Evolutionary conservation across 2,797 vertebrate genomes (phyloP).

Genomic region (Alosa sapidissima): DNA sequence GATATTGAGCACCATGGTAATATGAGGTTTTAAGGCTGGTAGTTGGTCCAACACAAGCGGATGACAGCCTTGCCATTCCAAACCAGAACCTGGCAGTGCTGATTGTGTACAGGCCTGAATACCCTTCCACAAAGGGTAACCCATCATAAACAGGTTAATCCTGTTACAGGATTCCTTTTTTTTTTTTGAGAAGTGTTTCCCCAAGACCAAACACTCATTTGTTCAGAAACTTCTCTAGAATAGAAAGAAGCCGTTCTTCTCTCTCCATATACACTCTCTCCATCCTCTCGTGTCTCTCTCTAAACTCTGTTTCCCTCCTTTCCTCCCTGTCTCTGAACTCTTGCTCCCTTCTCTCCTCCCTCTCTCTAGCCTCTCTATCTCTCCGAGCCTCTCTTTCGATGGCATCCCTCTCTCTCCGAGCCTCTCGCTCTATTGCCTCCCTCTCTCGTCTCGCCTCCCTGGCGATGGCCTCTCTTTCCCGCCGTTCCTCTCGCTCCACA

Average conservation of each 20-base stretch:
- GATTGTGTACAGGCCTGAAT: slow-evolving; percentile 11
- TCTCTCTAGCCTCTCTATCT: neutral
- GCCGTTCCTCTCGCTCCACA: slow-evolving; percentile 35
- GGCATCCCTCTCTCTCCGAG: neutral
- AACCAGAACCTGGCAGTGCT: neutral
- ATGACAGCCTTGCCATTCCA: slow-evolving; percentile 2
- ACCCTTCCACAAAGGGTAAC: slow-evolving; percentile 17
- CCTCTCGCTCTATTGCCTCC: slow-evolving; percentile 13
- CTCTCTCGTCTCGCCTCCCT: slow-evolving; percentile 37
- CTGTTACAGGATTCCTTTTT: neutral
- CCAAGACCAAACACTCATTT: neutral
- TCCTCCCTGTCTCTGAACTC: slow-evolving; percentile 7
- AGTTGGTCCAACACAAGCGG: slow-evolving; percentile 9
- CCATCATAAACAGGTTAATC: neutral
- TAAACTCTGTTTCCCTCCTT: neutral
- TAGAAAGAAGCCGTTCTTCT: neutral
- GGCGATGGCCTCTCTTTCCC: slow-evolving; percentile 42
- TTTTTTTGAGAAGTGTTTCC: neutral
- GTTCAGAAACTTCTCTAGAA: slow-evolving; percentile 8
- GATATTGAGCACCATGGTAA: neutral
- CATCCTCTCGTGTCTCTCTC: neutral
- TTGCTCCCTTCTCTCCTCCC: neutral
- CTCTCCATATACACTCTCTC: neutral
- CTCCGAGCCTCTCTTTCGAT: neutral
- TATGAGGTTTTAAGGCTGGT: neutral